A percentile compares a stretch with the other conserved stretches of the same genome.
These are phyloP conservation scores for Diorhabda elongata DNA, from an alignment of 1,140 invertebrate species.

Conservation along the genomic window DNA sequence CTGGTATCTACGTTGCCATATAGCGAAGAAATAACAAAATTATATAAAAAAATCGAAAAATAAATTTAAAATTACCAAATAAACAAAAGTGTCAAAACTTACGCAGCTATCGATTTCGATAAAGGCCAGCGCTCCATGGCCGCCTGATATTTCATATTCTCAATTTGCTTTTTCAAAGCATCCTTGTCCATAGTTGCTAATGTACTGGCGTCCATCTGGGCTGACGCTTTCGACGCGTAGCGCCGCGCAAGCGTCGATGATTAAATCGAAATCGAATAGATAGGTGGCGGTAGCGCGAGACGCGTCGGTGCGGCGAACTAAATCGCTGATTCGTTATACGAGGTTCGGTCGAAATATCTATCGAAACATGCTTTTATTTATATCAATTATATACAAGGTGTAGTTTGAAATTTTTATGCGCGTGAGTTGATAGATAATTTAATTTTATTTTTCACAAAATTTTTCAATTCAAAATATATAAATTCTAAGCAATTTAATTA, in stretches of 20 bases:
- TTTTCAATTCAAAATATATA: no score
- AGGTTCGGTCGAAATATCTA: no score
- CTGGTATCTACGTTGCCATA: background rate
- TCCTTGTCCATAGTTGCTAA: constrained; percentile 93
- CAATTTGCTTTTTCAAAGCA: constrained; percentile 93
- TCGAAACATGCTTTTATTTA: no score
- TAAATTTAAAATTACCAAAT: background rate
- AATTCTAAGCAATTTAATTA: no score
- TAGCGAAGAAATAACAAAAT: background rate
- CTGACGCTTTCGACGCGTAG: constrained; percentile 27
- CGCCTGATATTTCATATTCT: constrained; percentile 94
- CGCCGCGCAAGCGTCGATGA: constrained; percentile 41
- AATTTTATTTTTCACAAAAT: no score
- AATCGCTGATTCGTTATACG: background rate
- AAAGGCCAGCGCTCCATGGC: constrained; percentile 93
- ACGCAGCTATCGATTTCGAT: constrained; percentile 91
- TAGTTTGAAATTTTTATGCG: no score
- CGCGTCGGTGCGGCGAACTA: background rate
- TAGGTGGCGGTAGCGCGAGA: constrained; percentile 22
- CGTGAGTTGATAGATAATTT: no score
- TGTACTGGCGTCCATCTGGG: constrained; percentile 65
- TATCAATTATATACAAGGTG: no score
- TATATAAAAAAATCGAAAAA: no score
- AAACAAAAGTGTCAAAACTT: constrained; percentile 55
- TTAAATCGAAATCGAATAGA: constrained; percentile 6